Base-by-base conservation (phyloP, 2,888 invertebrate genomes). In the Sphaerophoria rueppellii region DNA sequence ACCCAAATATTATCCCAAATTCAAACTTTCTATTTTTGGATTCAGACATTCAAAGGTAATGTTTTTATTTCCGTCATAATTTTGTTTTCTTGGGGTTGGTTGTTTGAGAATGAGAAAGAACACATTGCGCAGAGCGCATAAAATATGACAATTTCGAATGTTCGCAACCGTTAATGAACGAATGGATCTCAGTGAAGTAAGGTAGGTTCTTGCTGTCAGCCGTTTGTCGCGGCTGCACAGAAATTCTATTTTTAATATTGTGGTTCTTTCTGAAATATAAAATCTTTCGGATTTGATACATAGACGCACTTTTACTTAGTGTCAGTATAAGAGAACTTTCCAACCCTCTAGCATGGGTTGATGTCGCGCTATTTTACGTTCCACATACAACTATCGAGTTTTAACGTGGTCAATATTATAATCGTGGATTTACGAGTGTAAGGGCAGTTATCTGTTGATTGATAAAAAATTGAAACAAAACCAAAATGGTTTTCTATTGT, bases 201-300 rank as follows among this genome's bases (percentile, higher is more conserved):
- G 83, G 80, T 69, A 76, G 80, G 80, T 80, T 79, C 67, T 71
- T 57, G 32, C 34, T 16, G 55, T 32, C 75, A 54, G 52, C 32
- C 14, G 34, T 58, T 40, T 40, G 43, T 43, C 43, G 43, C 43
- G n/a, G 14, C 40, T 60, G 74, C 57, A 71, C 58, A 46, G 55
- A 70, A 71, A 35, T 46, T 71, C 85, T 85, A 85, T 81, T 85
- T 85, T 76, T 85, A 85, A 80, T 14, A 71, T n/a, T n/a, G n/a
- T 52, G 9, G 6, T 32, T 11, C 12, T 43, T 46, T 61, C 70
- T 78, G 40, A 79, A 73, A 60, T 65, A 79, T 65, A 35, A 78
- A 63, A 60, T 60, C 60, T 79, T 79, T 50, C 35, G 6, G 4
- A 35, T 35, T 54, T 55, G 14, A 46, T 16, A 34, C 61, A 77